Evolutionary conservation across 2,888 invertebrate species (phyloP).

Genomic region (Caenorhabditis afra): DNA sequence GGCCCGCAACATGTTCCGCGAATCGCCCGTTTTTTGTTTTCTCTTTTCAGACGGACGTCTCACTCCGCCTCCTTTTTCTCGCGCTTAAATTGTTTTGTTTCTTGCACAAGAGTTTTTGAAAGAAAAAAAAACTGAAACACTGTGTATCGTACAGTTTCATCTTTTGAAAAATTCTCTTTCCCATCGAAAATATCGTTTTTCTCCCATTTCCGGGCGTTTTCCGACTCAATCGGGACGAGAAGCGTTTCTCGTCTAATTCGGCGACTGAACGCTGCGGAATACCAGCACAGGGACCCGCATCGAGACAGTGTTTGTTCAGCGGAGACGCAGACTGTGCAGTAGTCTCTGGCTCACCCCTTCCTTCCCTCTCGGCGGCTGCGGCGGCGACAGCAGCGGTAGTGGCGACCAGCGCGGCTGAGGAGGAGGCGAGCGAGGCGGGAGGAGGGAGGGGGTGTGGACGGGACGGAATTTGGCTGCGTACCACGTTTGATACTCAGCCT

Average conservation of each 20-base stretch:
- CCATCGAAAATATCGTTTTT: background rate
- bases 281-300: constrained; percentile 35
- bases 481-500: constrained; percentile 61
- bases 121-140: too few relatives aligned
- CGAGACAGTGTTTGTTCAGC: constrained; percentile 40
- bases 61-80: background rate
- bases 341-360: constrained; percentile 50
- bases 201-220: background rate
- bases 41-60: background rate
- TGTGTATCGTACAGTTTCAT: too few relatives aligned
- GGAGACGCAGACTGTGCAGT: constrained; percentile 33
- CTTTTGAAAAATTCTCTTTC: background rate
- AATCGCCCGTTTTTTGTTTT: background rate
- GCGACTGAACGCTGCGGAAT: constrained; percentile 54
- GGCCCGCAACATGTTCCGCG: constrained; percentile 18
- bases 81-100: background rate
- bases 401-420: constrained; percentile 51
- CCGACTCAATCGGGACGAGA: too few relatives aligned
- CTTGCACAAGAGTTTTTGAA: background rate
- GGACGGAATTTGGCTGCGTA: constrained; percentile 65
- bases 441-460: constrained; percentile 17
- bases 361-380: constrained; percentile 33
- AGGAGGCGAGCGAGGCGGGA: constrained; percentile 21
- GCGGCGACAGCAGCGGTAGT: too few relatives aligned
- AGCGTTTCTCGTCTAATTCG: constrained; percentile 5